phyloP scores from a whole-genome alignment of 2,113 vertebrate genomes.

The Gambusia holbrooki region DNA sequence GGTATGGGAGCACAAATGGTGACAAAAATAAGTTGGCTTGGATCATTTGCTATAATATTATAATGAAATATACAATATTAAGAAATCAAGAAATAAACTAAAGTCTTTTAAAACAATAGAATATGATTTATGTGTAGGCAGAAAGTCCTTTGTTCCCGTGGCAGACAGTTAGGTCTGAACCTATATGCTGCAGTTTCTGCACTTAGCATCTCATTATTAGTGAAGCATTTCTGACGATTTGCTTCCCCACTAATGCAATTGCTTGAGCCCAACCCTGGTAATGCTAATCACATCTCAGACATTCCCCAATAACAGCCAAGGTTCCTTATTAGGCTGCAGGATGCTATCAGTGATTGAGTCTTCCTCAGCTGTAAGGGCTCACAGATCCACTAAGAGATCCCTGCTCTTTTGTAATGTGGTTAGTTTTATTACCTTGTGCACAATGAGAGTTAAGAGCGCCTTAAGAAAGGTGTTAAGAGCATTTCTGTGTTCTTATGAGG shows the following conservation, averaged over 20 bases:
- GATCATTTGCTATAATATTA: neutral
- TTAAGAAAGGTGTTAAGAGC: constrained; percentile 61
- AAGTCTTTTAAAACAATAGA: neutral
- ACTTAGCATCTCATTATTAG: constrained; percentile 55
- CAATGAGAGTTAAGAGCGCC: constrained; percentile 44
- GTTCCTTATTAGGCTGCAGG: constrained; percentile 34
- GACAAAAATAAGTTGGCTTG: neutral
- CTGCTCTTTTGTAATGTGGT: constrained; percentile 56
- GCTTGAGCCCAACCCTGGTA: constrained; percentile 40
- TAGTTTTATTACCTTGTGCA: constrained; percentile 54
- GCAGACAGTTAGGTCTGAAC: neutral
- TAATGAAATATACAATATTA: neutral
- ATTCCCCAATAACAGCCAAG: constrained; percentile 37
- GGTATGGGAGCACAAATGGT: too few species aligned
- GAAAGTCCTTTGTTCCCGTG: neutral
- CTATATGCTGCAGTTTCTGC: constrained; percentile 30
- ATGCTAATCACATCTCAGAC: constrained; percentile 59
- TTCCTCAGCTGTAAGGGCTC: too few species aligned
- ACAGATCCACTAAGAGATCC: constrained; percentile 34
- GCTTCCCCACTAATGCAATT: constrained; percentile 58
- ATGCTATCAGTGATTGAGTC: constrained; percentile 15
- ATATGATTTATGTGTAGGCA: neutral
- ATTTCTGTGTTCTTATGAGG: constrained; percentile 57
- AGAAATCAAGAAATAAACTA: neutral
- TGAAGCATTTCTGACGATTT: constrained; percentile 33